Base-by-base conservation (phyloP, 2,113 vertebrate genomes). In the Sigmodon hispidus region DNA sequence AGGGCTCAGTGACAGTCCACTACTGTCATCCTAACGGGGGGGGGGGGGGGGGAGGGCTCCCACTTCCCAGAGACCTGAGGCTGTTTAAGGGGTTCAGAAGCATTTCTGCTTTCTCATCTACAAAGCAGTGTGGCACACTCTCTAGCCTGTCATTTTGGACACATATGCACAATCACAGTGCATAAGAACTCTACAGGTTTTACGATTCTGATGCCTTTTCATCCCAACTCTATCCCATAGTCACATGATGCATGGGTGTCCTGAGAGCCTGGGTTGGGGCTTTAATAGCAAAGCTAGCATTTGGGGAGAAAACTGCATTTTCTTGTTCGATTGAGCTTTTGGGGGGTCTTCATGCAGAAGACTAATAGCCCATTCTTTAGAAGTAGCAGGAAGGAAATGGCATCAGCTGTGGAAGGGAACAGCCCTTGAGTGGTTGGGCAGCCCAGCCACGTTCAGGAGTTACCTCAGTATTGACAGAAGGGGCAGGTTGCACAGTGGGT, bases 401-500 rank as follows among this genome's bases (percentile, higher is more conserved):
- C 12, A 7, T 24, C 7, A 0, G 5, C n/a, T 24, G 12, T 16
- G 73, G 83, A 70, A 8, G 13, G 73, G 9, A 73, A 48, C 12
- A 81, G 0, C 0, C 55, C 17, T 24, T 10, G 3, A 2, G 5
- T 6, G 31, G 52, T 36, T 26, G 10, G 59, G 76, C 50, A 67
- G 12, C 17, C 4, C 34, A 0, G 13, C n/a, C 59, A 24, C 48
- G 24, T 45, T 29, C 16, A 15, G 21, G 67, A 81, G 29, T 73
- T 91, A 65, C 90, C 69, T 19, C 61, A 36, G 11, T 98, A 96
- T 98, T 97, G 96, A 97, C 97, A 94, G 72, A 98, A 96, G 83
- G 97, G 97, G 96, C 94, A 88, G 96, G 90, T 61, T 95, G 92
- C 21, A 0, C 0, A 63, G 83, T 65, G 59, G 52, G 6, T 63